A percentile compares a stretch with the other conserved stretches of the same genome.
phyloP scores from a whole-genome alignment of 2,113 vertebrate genomes.

The Tetrao urogallus region DNA sequence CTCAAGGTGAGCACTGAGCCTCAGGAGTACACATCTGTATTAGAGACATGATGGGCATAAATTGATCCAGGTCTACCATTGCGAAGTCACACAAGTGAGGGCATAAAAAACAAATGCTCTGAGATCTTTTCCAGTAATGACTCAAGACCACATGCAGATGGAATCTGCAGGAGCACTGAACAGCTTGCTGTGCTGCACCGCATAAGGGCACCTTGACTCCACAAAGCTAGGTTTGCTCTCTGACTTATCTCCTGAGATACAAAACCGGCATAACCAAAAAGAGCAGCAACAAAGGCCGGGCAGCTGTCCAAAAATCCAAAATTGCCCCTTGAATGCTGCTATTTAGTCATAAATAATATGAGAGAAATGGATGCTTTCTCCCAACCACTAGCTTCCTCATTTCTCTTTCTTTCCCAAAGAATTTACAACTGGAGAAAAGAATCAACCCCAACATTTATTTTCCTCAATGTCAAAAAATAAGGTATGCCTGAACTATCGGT shows the following conservation, averaged over 20 bases:
- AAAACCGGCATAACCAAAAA: conserved; percentile 23
- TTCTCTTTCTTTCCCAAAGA: conserved; percentile 1
- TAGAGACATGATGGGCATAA: background rate
- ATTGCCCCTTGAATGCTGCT: background rate
- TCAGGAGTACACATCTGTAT: background rate
- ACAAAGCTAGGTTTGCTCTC: background rate
- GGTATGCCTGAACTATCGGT: background rate
- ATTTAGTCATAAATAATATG: background rate
- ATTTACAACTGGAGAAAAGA: background rate
- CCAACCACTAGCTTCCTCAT: background rate
- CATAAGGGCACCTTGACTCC: background rate
- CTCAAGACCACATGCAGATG: background rate
- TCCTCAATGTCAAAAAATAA: background rate
- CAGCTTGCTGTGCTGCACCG: background rate
- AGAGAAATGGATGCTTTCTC: background rate
- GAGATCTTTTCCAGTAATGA: background rate
- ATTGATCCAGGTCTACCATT: rapidly evolving
- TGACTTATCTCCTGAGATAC: conserved; percentile 64
- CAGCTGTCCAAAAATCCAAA: conserved; percentile 25
- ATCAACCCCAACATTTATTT: conserved; percentile 42
- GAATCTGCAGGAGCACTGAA: background rate
- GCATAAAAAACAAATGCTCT: background rate
- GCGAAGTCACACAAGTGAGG: background rate
- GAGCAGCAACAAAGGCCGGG: conserved; percentile 19
- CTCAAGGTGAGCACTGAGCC: background rate